These are phyloP conservation scores for Cyclina sinensis DNA, from an alignment of 1,140 invertebrate species.

Conservation along the genomic window DNA sequence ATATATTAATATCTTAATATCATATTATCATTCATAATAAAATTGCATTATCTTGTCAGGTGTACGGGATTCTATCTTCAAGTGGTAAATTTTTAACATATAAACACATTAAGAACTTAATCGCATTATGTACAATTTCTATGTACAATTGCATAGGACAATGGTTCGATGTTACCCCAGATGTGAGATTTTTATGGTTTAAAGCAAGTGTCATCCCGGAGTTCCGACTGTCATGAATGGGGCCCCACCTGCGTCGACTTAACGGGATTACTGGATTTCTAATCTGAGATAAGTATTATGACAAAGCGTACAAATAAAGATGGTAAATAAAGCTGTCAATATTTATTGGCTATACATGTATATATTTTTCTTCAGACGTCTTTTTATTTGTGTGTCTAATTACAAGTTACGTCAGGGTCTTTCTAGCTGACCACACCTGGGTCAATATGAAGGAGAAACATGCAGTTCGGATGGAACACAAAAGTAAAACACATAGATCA, in stretches of 20 bases:
- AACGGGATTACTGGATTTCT: conserved; percentile 47
- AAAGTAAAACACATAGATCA: no score
- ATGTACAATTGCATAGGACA: conserved; percentile 22
- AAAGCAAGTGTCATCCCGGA: neutral
- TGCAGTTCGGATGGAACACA: no score
- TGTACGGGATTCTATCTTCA: neutral
- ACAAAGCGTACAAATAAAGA: conserved; percentile 26
- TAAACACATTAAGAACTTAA: conserved; percentile 18
- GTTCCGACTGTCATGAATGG: neutral
- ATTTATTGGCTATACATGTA: conserved; percentile 28
- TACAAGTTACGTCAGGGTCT: conserved; percentile 19
- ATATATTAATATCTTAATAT: neutral
- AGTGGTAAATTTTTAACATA: neutral
- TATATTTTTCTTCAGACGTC: neutral
- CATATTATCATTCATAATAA: neutral
- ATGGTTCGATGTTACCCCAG: neutral
- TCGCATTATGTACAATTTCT: conserved; percentile 20
- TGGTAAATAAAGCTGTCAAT: conserved; percentile 54
- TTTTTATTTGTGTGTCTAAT: conserved; percentile 45
- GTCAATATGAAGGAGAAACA: conserved; percentile 40
- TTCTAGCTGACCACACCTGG: conserved; percentile 50
- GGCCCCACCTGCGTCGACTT: conserved; percentile 49
- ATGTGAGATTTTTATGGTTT: conserved; percentile 36
- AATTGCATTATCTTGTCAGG: conserved; percentile 8
- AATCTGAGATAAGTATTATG: conserved; percentile 54